A percentile compares a stretch with the other conserved stretches of the same genome.
phyloP scores from a whole-genome alignment of 2,797 vertebrate genomes.

The Cirrhinus molitorella region DNA sequence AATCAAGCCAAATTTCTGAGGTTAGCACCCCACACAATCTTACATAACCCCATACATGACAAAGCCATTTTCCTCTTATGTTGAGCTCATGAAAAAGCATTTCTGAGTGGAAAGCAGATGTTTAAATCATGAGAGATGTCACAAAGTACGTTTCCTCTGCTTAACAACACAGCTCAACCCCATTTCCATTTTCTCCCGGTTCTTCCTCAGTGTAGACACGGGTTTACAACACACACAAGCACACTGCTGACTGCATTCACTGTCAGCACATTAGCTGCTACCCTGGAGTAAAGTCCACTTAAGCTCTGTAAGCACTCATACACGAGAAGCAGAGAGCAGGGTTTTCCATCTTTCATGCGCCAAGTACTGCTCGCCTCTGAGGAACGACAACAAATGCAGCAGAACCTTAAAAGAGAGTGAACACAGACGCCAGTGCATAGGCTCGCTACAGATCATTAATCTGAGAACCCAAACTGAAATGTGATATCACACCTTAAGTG shows the following conservation, averaged over 20 bases:
- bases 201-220: conserved; percentile 23
- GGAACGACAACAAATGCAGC: conserved; percentile 13
- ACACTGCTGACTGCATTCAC: conserved; percentile 44
- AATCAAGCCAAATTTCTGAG: conserved; percentile 13
- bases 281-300: conserved; percentile 41
- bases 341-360: conserved; percentile 36
- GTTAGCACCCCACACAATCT: conserved; percentile 16
- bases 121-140: conserved; percentile 55
- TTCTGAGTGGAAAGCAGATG: conserved; percentile 28
- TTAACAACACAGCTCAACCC: conserved; percentile 37
- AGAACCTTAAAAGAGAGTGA: conserved; percentile 3
- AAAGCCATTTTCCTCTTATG: conserved; percentile 43
- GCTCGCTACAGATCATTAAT: neutral
- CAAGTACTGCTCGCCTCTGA: conserved; percentile 12
- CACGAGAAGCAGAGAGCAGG: conserved; percentile 10
- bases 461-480: conserved; percentile 3
- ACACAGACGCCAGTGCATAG: neutral
- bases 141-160: conserved; percentile 18
- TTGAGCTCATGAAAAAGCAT: conserved; percentile 20
- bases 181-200: conserved; percentile 45
- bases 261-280: conserved; percentile 56
- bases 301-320: conserved; percentile 41
- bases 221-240: conserved; percentile 19
- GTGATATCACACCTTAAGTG: neutral
- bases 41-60: conserved; percentile 25